Evolutionary conservation across 2,113 vertebrate species (phyloP).

Genomic region (Gobius niger): DNA sequence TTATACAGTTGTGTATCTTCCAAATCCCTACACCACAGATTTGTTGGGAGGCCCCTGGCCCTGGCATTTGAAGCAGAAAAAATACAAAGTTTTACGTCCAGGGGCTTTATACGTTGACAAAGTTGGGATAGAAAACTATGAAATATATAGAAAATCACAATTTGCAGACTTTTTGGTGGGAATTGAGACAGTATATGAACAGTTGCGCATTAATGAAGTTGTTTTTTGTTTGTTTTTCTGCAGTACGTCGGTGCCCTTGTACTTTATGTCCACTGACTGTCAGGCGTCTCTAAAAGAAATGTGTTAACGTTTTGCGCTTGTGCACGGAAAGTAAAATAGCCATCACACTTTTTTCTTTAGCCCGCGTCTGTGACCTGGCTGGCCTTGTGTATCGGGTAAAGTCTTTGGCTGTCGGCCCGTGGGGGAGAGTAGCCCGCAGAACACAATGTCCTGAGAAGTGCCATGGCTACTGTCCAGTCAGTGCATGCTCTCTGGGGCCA

Average conservation of each 20-base stretch:
- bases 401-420: slow-evolving; percentile 53
- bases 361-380: slow-evolving; percentile 22
- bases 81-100: no score
- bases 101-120: no score
- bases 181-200: no score
- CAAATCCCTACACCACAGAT: no score
- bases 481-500: slow-evolving; percentile 32
- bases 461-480: slow-evolving; percentile 62
- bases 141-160: no score
- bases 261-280: neutral
- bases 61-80: no score
- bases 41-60: no score
- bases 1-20: no score
- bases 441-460: slow-evolving; percentile 73
- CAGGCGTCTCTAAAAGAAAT: neutral
- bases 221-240: neutral
- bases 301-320: slow-evolving; percentile 4
- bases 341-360: neutral
- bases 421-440: slow-evolving; percentile 42
- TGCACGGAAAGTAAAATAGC: neutral
- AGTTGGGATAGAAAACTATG: no score
- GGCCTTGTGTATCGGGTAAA: slow-evolving; percentile 23
- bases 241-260: neutral
- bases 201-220: no score
- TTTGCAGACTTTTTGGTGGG: no score